Evolutionary conservation across 2,888 invertebrate genomes (phyloP).

Genomic region (Tipula lateralis): DNA sequence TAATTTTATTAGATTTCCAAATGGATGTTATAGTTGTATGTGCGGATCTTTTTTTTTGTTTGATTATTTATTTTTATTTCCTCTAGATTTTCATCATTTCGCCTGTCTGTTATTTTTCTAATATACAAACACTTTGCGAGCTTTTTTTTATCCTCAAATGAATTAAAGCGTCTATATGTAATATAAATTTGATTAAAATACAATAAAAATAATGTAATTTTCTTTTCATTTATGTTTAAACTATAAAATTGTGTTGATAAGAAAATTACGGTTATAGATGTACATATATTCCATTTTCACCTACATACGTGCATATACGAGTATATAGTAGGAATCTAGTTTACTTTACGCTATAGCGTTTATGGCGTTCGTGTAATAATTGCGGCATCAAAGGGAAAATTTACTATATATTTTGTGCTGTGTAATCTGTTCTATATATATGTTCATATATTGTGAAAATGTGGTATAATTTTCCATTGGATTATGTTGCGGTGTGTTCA

Average conservation of each 20-base stretch:
- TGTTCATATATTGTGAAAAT: neutral
- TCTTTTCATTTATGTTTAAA: slow-evolving; percentile 24
- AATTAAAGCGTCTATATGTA: neutral
- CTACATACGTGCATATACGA: neutral
- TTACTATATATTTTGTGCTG: neutral
- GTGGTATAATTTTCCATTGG: no score
- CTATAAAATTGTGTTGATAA: slow-evolving; percentile 11
- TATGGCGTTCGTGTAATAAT: neutral
- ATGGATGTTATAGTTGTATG: neutral
- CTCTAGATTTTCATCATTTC: neutral
- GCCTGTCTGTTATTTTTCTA: slow-evolving; percentile 24
- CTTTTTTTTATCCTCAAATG: neutral
- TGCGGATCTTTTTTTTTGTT: neutral
- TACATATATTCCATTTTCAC: neutral
- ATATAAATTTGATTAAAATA: slow-evolving; percentile 24
- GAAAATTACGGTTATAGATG: slow-evolving; percentile 24
- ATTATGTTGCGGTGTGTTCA: no score
- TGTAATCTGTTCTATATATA: neutral
- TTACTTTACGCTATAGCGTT: neutral
- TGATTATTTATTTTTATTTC: neutral
- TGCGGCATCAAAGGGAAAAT: neutral
- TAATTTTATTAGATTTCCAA: neutral
- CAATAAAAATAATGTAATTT: slow-evolving; percentile 19
- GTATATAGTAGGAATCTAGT: neutral
- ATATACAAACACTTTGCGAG: neutral